Base-by-base conservation (phyloP, 1,140 invertebrate species). In the Brachionus rubens region DNA sequence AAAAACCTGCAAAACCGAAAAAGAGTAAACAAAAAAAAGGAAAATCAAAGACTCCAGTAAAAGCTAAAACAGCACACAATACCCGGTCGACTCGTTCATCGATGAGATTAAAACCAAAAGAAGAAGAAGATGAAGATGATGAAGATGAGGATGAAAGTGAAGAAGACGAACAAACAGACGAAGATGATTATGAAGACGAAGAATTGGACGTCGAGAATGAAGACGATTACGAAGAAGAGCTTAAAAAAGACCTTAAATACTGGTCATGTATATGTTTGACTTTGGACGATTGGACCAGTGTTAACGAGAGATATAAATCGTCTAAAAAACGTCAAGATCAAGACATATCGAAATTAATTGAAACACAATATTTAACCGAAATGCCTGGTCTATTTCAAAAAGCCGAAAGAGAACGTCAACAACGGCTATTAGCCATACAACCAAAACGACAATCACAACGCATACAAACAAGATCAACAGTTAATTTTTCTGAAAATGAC, bases 401-500 rank as follows among this genome's bases (percentile, higher is more conserved):
- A n/a, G 48, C 48, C 9, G 72, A 75, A 16, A 54, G 28, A 16
- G 72, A 75, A 19, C 33, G 40, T 12, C 36, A 41, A 9, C 72
- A 54, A 30, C 72, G 72, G 28, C 47, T 54, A 33, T 10, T 21
- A 19, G 33, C 72, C 0, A 40, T 54, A n/a, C 41, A 54, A 19
- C 72, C 72, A 1, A 75, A 75, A 30, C 48, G 72, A 1, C 48
- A 54, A 30, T 75, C 72, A 16, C 26, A 54, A 26, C 48, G 72
- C 1, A 30, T 75, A 14, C 30, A 43, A 54, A 3, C 24, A 1
- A 54, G 43, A 24, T 30, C 36, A 16, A 9, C 6, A 40, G 4
- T 3, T 16, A 16, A 12, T 9, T 7, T 41, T 9, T 36, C 46
- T 0, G 46, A 50, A 14, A 65, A 65, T 24, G 59, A 65, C 14